Evolutionary conservation across 2,888 invertebrate species (phyloP), one percentile per base, ranked within the genome.

Genomic region (Xestia ashworthii): DNA sequence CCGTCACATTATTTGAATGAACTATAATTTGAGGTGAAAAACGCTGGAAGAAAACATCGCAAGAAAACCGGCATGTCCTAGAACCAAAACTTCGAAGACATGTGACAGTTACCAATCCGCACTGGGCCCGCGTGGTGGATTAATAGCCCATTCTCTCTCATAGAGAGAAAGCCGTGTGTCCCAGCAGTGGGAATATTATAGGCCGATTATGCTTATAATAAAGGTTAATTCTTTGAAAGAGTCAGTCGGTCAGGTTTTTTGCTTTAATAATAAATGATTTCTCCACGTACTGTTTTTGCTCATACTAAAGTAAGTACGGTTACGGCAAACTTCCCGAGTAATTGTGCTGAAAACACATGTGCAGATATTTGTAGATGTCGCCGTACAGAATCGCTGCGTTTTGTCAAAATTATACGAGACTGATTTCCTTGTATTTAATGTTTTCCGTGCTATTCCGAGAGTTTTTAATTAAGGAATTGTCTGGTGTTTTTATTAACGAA

Each of bases 341-440:
- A 48, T 41, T 48, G 41, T 48, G 11, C 25, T 22, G n/a, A n/a
- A 48, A 46, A 48, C 46, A 58, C n/a, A 14, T 32, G 53, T 70
- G 41, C n/a, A n/a, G 46, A 25, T 19, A 58, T 73, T 38, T 48
- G 46, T 48, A n/a, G 25, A 41, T 22, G 41, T 60, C 48, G 48
- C 48, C 16, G 41, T 74, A 25, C 60, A 48, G 25, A 74, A 41
- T 74, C 6, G 60, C 16, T 16, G 48, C 19, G 12, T 38, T 74
- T 41, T 74, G 25, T 60, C 38, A 41, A 25, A 74, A 38, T 74
- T 48, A 38, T 48, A 22, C 11, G 50, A 41, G 14, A 70, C 12
- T 14, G 16, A 25, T 25, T 3, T 22, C 3, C 3, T 53, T 53
- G 53, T 3, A 8, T 53, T 22, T 19, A 0, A 53, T 22, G 22